Evolutionary conservation across 2,888 invertebrate genomes (phyloP).

Genomic region (Drosophila siamana): DNA sequence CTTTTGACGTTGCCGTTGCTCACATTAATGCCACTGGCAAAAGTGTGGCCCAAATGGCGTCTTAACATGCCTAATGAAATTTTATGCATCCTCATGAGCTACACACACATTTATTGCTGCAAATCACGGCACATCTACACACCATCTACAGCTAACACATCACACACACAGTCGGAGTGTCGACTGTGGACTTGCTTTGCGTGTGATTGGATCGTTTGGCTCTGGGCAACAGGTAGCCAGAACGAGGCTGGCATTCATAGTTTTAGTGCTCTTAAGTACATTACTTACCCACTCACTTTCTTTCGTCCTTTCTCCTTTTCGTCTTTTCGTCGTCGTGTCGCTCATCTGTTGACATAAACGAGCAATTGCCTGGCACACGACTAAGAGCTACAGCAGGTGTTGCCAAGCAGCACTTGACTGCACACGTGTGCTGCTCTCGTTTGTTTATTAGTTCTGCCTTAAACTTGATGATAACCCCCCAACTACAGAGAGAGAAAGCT

Average conservation of each 20-base stretch:
- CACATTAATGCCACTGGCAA: not conserved
- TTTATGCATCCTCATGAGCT: conserved; percentile 74
- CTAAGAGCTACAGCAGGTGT: conserved; percentile 36
- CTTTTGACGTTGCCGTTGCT: not conserved
- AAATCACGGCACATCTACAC: conserved; percentile 62
- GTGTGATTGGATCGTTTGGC: conserved; percentile 46
- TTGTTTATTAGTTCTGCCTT: conserved; percentile 48
- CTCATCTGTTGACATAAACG: conserved; percentile 48
- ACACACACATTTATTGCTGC: conserved; percentile 68
- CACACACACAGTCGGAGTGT: not conserved
- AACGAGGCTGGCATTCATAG: conserved; percentile 44
- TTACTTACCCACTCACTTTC: conserved; percentile 38
- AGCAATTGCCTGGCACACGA: conserved; percentile 42
- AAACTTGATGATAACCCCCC: conserved; percentile 28
- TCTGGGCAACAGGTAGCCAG: conserved; percentile 47
- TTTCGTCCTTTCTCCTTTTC: conserved; percentile 5
- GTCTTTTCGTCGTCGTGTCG: not conserved
- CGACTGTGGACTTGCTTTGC: conserved; percentile 35
- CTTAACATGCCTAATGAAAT: conserved; percentile 78
- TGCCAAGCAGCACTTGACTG: conserved; percentile 36
- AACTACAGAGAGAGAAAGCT: too few species aligned
- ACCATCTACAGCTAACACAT: conserved; percentile 9
- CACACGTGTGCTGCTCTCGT: conserved; percentile 14
- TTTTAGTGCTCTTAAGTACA: conserved; percentile 61
- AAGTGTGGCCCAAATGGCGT: conserved; percentile 63